Evolutionary conservation across 1,140 invertebrate species (phyloP).

Genomic region (Diuraphis noxia): DNA sequence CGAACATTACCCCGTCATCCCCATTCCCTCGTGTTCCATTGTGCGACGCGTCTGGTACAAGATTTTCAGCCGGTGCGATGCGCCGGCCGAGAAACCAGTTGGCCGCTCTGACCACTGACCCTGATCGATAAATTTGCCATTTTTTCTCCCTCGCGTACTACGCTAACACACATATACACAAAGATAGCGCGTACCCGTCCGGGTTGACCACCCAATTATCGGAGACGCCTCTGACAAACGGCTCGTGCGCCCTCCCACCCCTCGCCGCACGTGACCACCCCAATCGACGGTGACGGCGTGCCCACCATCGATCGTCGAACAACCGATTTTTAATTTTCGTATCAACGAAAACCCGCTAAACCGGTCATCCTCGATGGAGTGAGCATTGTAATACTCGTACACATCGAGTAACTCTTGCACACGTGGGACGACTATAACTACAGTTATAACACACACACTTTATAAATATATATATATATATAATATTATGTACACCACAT

Average conservation of each 20-base stretch:
- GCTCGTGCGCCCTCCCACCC: not conserved
- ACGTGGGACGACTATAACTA: not conserved
- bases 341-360: not conserved
- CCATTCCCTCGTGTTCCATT: not conserved
- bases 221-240: conserved; percentile 43
- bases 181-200: not conserved
- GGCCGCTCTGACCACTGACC: conserved; percentile 5
- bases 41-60: not conserved
- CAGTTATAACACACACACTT: not conserved
- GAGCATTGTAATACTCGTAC: not conserved
- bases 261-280: not conserved
- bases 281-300: not conserved
- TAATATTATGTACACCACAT: not conserved
- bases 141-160: not conserved
- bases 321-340: conserved; percentile 9
- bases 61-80: not conserved
- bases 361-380: conserved; percentile 9
- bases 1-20: not conserved
- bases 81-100: conserved; percentile 34
- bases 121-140: conserved; percentile 29
- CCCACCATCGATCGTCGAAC: not conserved
- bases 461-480: not conserved
- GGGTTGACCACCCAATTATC: conserved; percentile 50
- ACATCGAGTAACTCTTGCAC: not conserved
- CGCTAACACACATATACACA: not conserved